Evolutionary conservation across 2,113 vertebrate species (phyloP).

Genomic region (Gavialis gangeticus): DNA sequence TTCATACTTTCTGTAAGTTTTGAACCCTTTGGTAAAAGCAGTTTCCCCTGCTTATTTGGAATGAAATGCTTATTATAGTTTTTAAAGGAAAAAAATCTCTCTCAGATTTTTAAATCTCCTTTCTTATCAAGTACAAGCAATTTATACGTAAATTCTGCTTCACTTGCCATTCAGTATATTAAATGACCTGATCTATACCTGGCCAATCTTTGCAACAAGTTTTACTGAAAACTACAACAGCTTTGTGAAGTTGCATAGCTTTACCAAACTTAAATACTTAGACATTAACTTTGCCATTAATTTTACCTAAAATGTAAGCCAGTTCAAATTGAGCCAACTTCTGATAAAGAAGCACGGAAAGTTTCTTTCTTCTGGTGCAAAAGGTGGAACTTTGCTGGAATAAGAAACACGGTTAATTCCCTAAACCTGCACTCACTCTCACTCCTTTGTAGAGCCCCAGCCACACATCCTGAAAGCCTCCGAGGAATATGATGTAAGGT

Average conservation of each 20-base stretch:
- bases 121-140: neutral
- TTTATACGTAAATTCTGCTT: neutral
- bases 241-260: neutral
- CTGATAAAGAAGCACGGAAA: neutral
- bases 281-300: neutral
- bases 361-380: neutral
- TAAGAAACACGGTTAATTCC: neutral
- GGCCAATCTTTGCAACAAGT: neutral
- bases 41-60: neutral
- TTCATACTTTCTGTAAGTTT: neutral
- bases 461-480: neutral
- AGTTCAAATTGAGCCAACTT: neutral
- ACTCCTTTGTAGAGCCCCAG: neutral
- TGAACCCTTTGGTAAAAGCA: neutral
- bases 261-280: neutral
- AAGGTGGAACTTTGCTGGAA: accelerated
- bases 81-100: neutral
- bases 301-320: neutral
- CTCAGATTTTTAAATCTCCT: neutral
- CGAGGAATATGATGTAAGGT: neutral
- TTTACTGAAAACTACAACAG: neutral
- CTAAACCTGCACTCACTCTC: neutral
- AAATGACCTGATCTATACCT: neutral
- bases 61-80: neutral
- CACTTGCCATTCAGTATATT: neutral